Conservation (phyloP, 2,888 invertebrate genomes). For the Calliopum simillimum region DNA sequence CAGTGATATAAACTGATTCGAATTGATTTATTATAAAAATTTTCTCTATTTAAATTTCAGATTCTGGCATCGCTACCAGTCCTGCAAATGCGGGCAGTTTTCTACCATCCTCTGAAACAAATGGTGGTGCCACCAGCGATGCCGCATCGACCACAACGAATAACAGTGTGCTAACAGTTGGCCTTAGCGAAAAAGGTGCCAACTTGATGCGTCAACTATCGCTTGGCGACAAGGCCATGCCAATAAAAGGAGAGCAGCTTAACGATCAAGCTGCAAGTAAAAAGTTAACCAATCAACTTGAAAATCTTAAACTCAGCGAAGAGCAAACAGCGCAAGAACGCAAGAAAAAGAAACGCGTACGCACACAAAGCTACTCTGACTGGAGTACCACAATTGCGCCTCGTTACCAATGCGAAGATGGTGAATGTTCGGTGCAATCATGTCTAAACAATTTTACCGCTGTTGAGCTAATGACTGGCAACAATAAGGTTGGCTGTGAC, state of each 20-base stretch:
- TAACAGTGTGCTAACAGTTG: constrained; percentile 58
- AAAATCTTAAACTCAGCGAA: constrained; percentile 41
- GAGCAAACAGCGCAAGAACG: constrained; percentile 45
- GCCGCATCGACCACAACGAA: constrained; percentile 40
- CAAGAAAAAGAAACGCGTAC: constrained; percentile 56
- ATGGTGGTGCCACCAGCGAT: constrained; percentile 42
- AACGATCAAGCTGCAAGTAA: constrained; percentile 45
- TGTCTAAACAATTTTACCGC: constrained; percentile 94
- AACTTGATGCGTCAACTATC: constrained; percentile 59
- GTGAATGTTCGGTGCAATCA: constrained; percentile 86
- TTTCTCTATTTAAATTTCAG: constrained; percentile 46
- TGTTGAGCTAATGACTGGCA: constrained; percentile 88
- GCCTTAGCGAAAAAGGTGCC: constrained; percentile 63
- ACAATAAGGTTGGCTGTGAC: constrained; percentile 94
- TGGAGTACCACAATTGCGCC: constrained; percentile 72
- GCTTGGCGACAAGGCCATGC: constrained; percentile 40
- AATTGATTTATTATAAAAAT: background rate
- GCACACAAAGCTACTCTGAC: constrained; percentile 66
- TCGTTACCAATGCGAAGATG: constrained; percentile 79
- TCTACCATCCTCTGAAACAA: constrained; percentile 46
- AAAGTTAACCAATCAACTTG: constrained; percentile 48
- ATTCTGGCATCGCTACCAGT: constrained; percentile 66
- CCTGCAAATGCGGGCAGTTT: constrained; percentile 57
- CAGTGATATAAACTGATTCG: background rate
- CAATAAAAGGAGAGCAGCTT: constrained; percentile 1